phyloP scores from a whole-genome alignment of 1,140 invertebrate species.

The Ruditapes philippinarum region DNA sequence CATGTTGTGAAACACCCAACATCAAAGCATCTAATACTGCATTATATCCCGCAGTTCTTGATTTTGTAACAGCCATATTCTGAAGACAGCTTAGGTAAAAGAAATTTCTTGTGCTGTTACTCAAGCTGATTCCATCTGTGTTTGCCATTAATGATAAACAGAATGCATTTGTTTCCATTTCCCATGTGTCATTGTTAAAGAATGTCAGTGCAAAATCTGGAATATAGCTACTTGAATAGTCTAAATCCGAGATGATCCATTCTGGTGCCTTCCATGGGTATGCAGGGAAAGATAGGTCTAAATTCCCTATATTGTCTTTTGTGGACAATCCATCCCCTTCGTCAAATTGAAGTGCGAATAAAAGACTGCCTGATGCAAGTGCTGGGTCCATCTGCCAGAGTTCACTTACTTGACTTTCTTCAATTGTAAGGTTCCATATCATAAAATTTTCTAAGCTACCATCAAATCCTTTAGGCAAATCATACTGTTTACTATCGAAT shows the following conservation, averaged over 20 bases:
- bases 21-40: constrained; percentile 52
- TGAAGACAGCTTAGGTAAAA: constrained; percentile 69
- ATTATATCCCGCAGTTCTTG: constrained; percentile 39
- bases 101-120: constrained; percentile 60
- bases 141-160: neutral
- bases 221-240: neutral
- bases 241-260: constrained; percentile 72
- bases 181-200: constrained; percentile 37
- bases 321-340: constrained; percentile 69
- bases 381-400: constrained; percentile 69
- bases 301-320: constrained; percentile 53
- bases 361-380: constrained; percentile 47
- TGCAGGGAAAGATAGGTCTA: constrained; percentile 57
- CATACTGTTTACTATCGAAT: constrained; percentile 55
- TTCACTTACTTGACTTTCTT: constrained; percentile 68
- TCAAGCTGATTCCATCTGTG: constrained; percentile 8
- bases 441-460: constrained; percentile 74
- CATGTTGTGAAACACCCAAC: constrained; percentile 53
- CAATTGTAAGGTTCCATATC: constrained; percentile 71
- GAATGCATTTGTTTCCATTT: neutral
- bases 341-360: constrained; percentile 72
- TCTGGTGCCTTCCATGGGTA: constrained; percentile 70
- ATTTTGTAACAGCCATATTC: constrained; percentile 46
- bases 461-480: constrained; percentile 45
- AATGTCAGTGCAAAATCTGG: constrained; percentile 32